Evolutionary conservation across 2,113 vertebrate genomes (phyloP), one percentile per base, ranked within the genome.

Genomic region (Platichthys flesus): DNA sequence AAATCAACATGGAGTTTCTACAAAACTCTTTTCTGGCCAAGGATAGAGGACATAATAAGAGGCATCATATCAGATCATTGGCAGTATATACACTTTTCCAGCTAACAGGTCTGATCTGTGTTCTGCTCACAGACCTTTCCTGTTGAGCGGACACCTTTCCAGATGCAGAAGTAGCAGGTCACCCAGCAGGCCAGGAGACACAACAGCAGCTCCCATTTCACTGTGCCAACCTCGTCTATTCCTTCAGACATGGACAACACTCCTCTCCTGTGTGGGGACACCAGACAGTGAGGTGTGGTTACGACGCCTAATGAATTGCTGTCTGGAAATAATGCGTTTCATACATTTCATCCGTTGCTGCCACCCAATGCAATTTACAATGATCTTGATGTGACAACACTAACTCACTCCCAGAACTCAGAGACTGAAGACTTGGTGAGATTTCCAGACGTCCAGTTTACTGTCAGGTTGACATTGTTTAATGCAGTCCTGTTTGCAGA

Each of bases 181-280:
- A 37, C 35, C 35, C 35, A 37, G 35, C 35, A 37, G 35, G 35
- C 35, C 35, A 37, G 35, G 35, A 37, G 35, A 37, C 35, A 37
- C 8, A 37, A 37, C 35, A 37, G 35, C 8, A 37, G 35, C 35
- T 37, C 35, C 35, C 35, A 37, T 37, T 37, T 37, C 35, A 37
- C 35, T 37, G 35, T 37, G 8, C 35, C 35, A 37, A 37, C 8
- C 35, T 37, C 35, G 35, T 37, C 35, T 9, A 37, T 37, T 37
- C 35, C 35, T 7, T 2, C 35, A 9, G 35, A 37, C 35, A 37
- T 37, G 35, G 35, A 37, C 35, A 37, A 37, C 35, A 68, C 94
- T 63, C 95, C 86, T 80, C 94, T 94, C 90, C 97, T 97, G 80
- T 37, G n/a, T 26, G 8, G n/a, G 37, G 9, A 51, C 21, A 55